A percentile compares a stretch with the other conserved stretches of the same genome.
phyloP scores from a whole-genome alignment of 30 jellyfish, hydroid and myxozoan genomes.

The Euphysa ruthae region DNA sequence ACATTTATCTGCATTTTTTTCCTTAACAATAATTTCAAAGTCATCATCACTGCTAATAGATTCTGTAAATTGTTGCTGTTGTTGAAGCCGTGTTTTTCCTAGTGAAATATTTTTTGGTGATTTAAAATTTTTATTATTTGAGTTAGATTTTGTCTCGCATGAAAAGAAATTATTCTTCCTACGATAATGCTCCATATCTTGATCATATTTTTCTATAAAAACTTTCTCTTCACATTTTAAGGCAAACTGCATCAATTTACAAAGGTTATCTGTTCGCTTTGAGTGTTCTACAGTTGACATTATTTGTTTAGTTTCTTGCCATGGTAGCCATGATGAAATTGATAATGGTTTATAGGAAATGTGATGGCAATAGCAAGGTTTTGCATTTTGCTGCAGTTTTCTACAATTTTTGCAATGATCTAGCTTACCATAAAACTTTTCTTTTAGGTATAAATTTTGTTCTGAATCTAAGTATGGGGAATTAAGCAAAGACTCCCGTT shows the following conservation, averaged over 20 bases:
- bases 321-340: slow-evolving; percentile 1
- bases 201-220: neutral
- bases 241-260: slow-evolving; percentile 1
- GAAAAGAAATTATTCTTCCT: too few relatives aligned
- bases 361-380: neutral
- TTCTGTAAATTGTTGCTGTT: too few relatives aligned
- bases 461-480: neutral
- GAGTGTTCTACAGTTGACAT: neutral
- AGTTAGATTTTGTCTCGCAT: too few relatives aligned
- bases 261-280: neutral
- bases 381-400: slow-evolving; percentile 1
- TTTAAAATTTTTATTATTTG: too few relatives aligned
- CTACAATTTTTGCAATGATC: neutral
- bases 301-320: neutral
- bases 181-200: neutral
- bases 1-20: neutral
- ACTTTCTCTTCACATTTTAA: neutral
- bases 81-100: too few relatives aligned
- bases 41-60: too few relatives aligned
- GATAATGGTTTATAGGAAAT: neutral
- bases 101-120: too few relatives aligned
- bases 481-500: too few relatives aligned
- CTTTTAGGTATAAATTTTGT: neutral
- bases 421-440: neutral
- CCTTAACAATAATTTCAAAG: too few relatives aligned